Evolutionary conservation across 2,888 invertebrate genomes (phyloP).

Genomic region (Charanyca ferruginea): DNA sequence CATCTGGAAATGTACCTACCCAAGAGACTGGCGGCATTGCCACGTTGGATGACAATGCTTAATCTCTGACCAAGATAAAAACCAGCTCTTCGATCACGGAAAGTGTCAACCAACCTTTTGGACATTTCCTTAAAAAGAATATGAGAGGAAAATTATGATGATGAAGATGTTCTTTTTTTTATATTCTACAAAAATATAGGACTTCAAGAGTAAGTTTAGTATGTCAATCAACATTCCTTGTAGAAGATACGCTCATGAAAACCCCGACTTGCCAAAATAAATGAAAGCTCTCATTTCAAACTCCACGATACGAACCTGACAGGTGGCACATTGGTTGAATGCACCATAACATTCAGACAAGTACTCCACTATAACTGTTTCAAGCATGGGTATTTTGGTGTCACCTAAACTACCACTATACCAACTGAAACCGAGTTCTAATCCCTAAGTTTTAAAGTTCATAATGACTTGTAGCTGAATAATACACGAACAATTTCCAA

Average conservation of each 20-base stretch:
- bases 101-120: no score
- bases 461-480: conserved; percentile 44
- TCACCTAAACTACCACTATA: conserved; percentile 22
- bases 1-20: no score
- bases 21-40: no score
- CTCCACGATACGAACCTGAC: conserved; percentile 27
- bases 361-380: conserved; percentile 64
- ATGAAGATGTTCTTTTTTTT: no score
- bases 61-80: no score
- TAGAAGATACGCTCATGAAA: conserved; percentile 21
- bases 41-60: no score
- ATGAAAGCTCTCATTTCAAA: conserved; percentile 35
- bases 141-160: no score
- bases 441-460: conserved; percentile 47
- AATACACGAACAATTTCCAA: conserved; percentile 67
- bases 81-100: no score
- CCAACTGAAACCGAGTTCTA: conserved; percentile 27
- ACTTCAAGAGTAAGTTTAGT: conserved; percentile 8
- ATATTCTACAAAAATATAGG: no score
- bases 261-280: conserved; percentile 26
- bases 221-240: conserved; percentile 14
- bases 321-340: conserved; percentile 55
- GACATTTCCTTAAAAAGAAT: no score
- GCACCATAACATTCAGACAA: conserved; percentile 41
- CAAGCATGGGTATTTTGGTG: conserved; percentile 53